Base-by-base conservation (phyloP, 2,797 vertebrate species). In the Argentina silus region DNA sequence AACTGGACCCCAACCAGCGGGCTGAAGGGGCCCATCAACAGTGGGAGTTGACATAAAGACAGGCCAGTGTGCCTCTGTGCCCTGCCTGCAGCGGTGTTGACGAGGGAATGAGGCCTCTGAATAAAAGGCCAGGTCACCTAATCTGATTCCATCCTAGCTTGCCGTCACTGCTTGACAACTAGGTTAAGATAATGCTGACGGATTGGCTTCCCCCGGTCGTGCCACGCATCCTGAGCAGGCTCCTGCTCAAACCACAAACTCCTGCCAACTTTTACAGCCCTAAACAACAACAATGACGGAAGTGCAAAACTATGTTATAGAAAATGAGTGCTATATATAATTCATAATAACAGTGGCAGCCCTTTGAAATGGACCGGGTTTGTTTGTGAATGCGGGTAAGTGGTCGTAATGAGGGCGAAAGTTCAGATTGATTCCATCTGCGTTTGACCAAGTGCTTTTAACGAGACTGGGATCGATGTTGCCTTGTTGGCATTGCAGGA, bases 151-250 rank as follows among this genome's bases (percentile, higher is more conserved):
- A 21, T 72, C 74, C 69, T 74, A 59, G 78, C 68, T 61, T 75
- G 73, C 72, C 84, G 80, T 79, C 84, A 70, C 69, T 57, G 70
- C 82, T 67, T 67, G 59, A 86, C 81, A 83, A 74, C 78, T 73
- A 66, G 76, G 82, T 89, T 84, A 78, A 81, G 82, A 87, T 85
- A 80, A 86, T 78, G 77, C 83, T 80, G 83, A 83, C 70, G 69
- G 85, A 88, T 87, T 75, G 73, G 73, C 69, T 69, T 79, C 69
- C 71, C 53, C 75, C 73, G 59, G 17, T 76, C 42, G 64, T 67
- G 62, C 17, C 63, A 1, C 2, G 71, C 63, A 67, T 75, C 70
- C 48, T 12, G 62, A 73, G 66, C 74, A 56, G 42, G 56, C 0
- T 9, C 27, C 66, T 66, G 27, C 61, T 67, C 8, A 12, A 23